Evolutionary conservation across 2,113 vertebrate species (phyloP).

Genomic region (Paratilapia polleni): DNA sequence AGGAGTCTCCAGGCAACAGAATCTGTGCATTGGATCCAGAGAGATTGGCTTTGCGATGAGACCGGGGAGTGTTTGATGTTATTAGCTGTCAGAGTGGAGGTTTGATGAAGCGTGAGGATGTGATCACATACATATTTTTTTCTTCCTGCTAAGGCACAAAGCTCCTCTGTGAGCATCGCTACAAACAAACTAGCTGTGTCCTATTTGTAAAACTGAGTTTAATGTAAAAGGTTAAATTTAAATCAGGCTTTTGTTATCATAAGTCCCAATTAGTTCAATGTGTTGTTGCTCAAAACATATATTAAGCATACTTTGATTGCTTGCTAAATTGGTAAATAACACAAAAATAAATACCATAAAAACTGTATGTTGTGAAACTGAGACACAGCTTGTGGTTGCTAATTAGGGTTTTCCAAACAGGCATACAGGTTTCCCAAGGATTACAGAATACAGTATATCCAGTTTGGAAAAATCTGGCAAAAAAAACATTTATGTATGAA

Average conservation of each 20-base stretch:
- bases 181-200: too few species aligned
- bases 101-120: neutral
- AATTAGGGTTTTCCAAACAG: neutral
- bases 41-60: neutral
- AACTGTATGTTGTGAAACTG: neutral
- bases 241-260: too few species aligned
- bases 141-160: neutral
- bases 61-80: conserved; percentile 4
- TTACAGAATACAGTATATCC: too few species aligned
- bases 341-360: neutral
- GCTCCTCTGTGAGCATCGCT: neutral
- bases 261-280: too few species aligned
- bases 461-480: too few species aligned
- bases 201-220: too few species aligned
- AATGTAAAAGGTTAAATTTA: too few species aligned
- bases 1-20: conserved; percentile 73
- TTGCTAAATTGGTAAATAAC: neutral
- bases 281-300: too few species aligned
- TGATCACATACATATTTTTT: neutral
- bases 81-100: neutral
- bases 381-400: too few species aligned
- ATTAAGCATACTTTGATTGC: too few species aligned
- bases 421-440: too few species aligned
- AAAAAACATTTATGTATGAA: neutral
- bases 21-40: conserved; percentile 61